Percentiles rank a stretch among this genome's conserved stretches.
Evolutionary conservation across 1,140 invertebrate species (phyloP).

Genomic region (Rhyzopertha dominica): DNA sequence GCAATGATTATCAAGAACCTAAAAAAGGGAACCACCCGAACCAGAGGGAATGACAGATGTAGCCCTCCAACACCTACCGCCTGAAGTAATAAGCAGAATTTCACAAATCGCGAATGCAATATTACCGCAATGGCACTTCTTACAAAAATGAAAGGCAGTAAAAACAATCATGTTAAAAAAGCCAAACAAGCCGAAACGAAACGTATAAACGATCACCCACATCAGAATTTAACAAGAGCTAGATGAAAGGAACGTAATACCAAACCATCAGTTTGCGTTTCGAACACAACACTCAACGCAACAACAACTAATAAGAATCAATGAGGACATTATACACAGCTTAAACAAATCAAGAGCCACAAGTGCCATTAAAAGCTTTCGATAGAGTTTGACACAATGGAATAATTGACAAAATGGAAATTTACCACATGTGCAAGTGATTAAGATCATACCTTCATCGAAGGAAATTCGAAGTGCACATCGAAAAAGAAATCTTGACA

Average conservation of each 20-base stretch:
- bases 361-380: slow-evolving; percentile 30
- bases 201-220: slow-evolving; percentile 38
- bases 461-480: too few species aligned
- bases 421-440: too few species aligned
- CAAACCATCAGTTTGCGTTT: slow-evolving; percentile 26
- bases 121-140: slow-evolving; percentile 32
- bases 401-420: slow-evolving; percentile 26
- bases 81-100: slow-evolving; percentile 28
- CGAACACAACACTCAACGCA: slow-evolving; percentile 18
- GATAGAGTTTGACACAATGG: slow-evolving; percentile 34
- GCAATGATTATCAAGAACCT: too few species aligned
- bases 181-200: slow-evolving; percentile 38
- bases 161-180: slow-evolving; percentile 37
- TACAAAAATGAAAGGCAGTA: slow-evolving; percentile 33
- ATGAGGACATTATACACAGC: slow-evolving; percentile 18
- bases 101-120: slow-evolving; percentile 36
- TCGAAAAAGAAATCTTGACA: too few species aligned
- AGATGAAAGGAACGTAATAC: slow-evolving; percentile 23
- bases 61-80: slow-evolving; percentile 27
- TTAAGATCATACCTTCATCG: too few species aligned
- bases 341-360: slow-evolving; percentile 21
- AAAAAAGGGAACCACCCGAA: too few species aligned
- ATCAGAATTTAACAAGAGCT: slow-evolving; percentile 22
- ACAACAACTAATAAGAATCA: slow-evolving; percentile 24
- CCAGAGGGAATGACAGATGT: too few species aligned